phyloP scores from a whole-genome alignment of 1,140 invertebrate genomes.

The Drosophila sp. region DNA sequence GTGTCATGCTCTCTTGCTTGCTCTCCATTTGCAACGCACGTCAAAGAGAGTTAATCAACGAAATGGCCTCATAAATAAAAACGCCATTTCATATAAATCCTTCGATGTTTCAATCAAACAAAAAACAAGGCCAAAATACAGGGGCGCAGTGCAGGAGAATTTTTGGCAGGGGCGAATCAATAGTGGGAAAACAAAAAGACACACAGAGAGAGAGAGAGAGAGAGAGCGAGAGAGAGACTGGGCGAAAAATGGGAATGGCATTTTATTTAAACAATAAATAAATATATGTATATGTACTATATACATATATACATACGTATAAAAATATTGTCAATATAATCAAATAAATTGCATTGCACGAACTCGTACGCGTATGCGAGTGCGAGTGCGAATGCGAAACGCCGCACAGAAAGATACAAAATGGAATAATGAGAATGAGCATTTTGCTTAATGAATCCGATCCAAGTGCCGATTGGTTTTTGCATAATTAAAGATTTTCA shows the following conservation, averaged over 20 bases:
- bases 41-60: slow-evolving; percentile 79
- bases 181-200: not conserved
- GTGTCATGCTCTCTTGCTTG: slow-evolving; percentile 7
- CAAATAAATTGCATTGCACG: slow-evolving; percentile 49
- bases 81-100: slow-evolving; percentile 76
- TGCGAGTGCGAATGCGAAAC: not conserved
- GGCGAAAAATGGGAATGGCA: not conserved
- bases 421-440: slow-evolving; percentile 7
- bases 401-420: not conserved
- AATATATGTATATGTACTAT: slow-evolving; percentile 52
- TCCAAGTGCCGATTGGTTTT: slow-evolving; percentile 1
- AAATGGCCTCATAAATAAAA: slow-evolving; percentile 81
- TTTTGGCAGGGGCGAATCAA: not conserved
- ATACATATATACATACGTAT: slow-evolving; percentile 37
- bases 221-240: not conserved
- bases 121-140: slow-evolving; percentile 33
- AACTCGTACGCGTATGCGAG: not conserved
- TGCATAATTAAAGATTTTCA: slow-evolving; percentile 49
- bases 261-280: slow-evolving; percentile 69
- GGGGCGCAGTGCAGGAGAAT: slow-evolving; percentile 5
- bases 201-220: not conserved
- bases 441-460: slow-evolving; percentile 8
- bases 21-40: slow-evolving; percentile 22
- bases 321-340: slow-evolving; percentile 59
- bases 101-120: slow-evolving; percentile 76